phyloP scores from a whole-genome alignment of 2,113 vertebrate genomes.

The Salvelinus sp. region DNA sequence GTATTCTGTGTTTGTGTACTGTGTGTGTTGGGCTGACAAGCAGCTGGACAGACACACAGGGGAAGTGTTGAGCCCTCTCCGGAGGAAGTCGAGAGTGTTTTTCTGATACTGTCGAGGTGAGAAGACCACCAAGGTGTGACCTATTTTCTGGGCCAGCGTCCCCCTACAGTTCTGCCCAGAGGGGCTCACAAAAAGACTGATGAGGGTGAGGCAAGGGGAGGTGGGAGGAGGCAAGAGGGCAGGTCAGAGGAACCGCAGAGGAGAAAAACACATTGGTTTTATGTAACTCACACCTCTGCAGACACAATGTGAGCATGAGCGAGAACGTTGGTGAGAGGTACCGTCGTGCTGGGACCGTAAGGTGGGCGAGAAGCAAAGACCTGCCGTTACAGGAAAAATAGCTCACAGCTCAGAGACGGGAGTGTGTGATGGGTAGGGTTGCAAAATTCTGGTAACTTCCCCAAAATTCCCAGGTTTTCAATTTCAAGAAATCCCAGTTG shows the following conservation, averaged over 20 bases:
- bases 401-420: conserved; percentile 37
- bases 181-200: conserved; percentile 63
- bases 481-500: no score
- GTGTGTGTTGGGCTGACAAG: conserved; percentile 26
- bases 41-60: conserved; percentile 34
- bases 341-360: conserved; percentile 54
- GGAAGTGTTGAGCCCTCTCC: conserved; percentile 50
- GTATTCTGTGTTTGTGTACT: not conserved
- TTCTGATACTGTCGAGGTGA: conserved; percentile 62
- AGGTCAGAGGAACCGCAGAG: conserved; percentile 65
- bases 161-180: conserved; percentile 55
- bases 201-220: conserved; percentile 25
- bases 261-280: conserved; percentile 70
- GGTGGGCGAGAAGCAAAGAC: conserved; percentile 58
- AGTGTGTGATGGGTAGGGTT: conserved; percentile 48
- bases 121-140: conserved; percentile 67
- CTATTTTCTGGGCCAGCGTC: conserved; percentile 65
- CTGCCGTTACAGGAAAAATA: conserved; percentile 32
- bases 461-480: no score
- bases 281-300: conserved; percentile 70
- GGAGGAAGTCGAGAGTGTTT: conserved; percentile 53
- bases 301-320: conserved; percentile 56
- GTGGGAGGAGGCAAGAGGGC: conserved; percentile 45
- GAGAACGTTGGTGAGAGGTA: conserved; percentile 51
- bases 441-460: no score